Evolutionary conservation across 2,888 invertebrate genomes (phyloP).

Genomic region (Mongoloraphidia duomilia): DNA sequence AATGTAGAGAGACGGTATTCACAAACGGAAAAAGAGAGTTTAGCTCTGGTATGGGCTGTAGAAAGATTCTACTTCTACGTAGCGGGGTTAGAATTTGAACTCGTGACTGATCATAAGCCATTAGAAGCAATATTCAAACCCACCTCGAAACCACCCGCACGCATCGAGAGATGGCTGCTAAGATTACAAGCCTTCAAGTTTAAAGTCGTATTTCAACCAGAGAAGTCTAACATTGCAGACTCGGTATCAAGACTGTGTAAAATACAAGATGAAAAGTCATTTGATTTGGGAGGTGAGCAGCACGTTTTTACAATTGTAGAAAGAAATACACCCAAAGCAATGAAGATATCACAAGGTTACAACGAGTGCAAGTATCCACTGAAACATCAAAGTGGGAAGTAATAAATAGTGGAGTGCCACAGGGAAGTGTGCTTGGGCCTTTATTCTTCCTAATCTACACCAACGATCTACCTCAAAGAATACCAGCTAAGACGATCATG

Average conservation of each 20-base stretch:
- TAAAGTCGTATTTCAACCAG: constrained; percentile 14
- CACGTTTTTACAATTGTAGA: constrained; percentile 13
- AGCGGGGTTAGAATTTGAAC: constrained; percentile 25
- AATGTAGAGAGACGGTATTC: constrained; percentile 19
- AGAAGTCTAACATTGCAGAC: constrained; percentile 17
- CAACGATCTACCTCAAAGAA: too few species aligned
- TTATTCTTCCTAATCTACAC: too few species aligned
- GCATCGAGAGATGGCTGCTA: constrained; percentile 18
- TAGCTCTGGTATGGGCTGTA: constrained; percentile 25
- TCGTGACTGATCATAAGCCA: constrained; percentile 23
- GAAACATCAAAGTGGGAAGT: too few species aligned
- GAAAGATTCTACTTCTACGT: constrained; percentile 27
- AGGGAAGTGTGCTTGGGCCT: too few species aligned
- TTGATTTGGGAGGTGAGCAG: constrained; percentile 11
- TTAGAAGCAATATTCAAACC: constrained; percentile 21
- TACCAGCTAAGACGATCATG: too few species aligned
- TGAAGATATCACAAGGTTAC: too few species aligned
- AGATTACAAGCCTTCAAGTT: constrained; percentile 15
- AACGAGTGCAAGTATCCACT: too few species aligned
- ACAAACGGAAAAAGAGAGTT: constrained; percentile 23
- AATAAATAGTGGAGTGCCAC: too few species aligned
- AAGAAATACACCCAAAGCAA: constrained; percentile 10
- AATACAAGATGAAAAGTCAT: constrained; percentile 6
- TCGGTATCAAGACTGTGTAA: constrained; percentile 15
- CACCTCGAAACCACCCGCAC: constrained; percentile 14